These are phyloP conservation scores for Parotia lawesii DNA, from an alignment of 2,113 vertebrate species.

Conservation along the genomic window DNA sequence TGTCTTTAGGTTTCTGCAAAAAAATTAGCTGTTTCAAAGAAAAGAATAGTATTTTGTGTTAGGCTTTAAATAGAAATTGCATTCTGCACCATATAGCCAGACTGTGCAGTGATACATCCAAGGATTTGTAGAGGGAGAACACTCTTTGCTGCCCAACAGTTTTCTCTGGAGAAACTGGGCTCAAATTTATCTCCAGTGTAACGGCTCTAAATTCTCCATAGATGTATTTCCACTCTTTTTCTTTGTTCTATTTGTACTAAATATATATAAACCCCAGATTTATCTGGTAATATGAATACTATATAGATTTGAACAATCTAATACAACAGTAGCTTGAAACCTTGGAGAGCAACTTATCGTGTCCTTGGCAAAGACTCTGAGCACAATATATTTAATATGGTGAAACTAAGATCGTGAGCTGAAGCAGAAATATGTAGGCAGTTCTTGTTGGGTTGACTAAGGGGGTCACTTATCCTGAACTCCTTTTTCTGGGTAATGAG, in stretches of 20 bases:
- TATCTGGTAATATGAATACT: background rate
- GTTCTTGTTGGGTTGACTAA: background rate
- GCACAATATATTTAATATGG: background rate
- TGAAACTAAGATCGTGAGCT: background rate
- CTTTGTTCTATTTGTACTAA: background rate
- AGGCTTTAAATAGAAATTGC: background rate
- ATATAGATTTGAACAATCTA: background rate
- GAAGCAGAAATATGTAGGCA: background rate
- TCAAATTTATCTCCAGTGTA: background rate
- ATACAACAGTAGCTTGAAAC: background rate
- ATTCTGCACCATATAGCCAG: background rate
- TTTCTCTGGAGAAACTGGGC: background rate
- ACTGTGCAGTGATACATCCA: background rate
- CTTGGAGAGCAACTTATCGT: background rate
- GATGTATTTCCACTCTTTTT: background rate
- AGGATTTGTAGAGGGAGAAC: fast-evolving
- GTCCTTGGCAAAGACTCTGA: background rate
- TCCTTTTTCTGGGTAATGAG: background rate
- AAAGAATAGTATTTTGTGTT: background rate
- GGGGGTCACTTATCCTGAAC: background rate
- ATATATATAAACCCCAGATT: background rate
- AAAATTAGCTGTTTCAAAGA: background rate
- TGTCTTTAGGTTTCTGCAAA: background rate
- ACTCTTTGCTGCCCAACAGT: background rate
- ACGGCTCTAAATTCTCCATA: background rate